These are phyloP conservation scores for Synergus japonicus DNA, from an alignment of 2,888 invertebrate species.

Conservation along the genomic window DNA sequence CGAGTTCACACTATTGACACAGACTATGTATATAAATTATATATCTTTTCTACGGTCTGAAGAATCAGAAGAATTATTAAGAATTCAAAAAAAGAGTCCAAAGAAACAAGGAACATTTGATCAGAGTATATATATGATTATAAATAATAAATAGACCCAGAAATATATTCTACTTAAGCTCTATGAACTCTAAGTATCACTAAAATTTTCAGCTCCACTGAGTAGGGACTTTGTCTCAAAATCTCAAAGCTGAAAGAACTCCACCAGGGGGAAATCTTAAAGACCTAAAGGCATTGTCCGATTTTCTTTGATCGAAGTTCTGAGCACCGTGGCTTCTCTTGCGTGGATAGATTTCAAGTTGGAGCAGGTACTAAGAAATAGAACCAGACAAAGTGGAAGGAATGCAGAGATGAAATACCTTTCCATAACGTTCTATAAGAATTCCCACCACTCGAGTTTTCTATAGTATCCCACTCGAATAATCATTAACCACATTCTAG, in stretches of 20 bases:
- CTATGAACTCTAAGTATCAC: neutral
- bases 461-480: constrained; percentile 1
- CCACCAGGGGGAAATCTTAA: neutral
- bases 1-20: constrained; percentile 3
- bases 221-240: neutral
- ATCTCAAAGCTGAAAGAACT: neutral
- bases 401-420: constrained; percentile 7
- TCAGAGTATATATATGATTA: neutral
- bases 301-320: constrained; percentile 2
- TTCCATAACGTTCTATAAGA: neutral
- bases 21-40: neutral
- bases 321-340: neutral
- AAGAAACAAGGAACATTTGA: neutral
- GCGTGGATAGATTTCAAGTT: neutral
- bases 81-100: neutral
- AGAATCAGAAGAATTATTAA: neutral
- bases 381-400: constrained; percentile 7
- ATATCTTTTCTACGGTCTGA: neutral
- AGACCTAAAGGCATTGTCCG: neutral
- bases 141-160: neutral
- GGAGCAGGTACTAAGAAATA: constrained; percentile 2
- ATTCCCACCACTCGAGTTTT: neutral
- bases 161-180: neutral
- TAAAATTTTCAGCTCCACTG: neutral
- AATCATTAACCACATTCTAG: constrained; percentile 7